A percentile compares a stretch with the other conserved stretches of the same genome.
These are phyloP conservation scores for Mormyrus proboscirostris DNA, from an alignment of 2,797 vertebrate species.

Conservation along the genomic window DNA sequence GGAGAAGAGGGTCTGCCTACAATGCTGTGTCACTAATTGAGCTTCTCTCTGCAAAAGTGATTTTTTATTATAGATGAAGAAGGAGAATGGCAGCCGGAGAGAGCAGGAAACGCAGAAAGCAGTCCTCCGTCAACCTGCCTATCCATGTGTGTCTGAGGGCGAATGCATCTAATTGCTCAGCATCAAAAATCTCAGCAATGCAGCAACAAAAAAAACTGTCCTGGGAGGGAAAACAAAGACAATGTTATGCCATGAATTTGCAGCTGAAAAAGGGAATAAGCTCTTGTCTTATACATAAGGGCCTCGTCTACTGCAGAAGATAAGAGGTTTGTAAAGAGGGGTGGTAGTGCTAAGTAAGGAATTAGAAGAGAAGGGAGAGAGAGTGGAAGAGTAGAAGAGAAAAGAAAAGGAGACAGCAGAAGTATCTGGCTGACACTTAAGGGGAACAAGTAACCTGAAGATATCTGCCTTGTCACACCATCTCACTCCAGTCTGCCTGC, in stretches of 20 bases:
- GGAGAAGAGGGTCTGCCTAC: constrained; percentile 2
- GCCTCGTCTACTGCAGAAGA: not conserved
- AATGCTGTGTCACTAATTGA: constrained; percentile 19
- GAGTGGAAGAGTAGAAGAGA: not conserved
- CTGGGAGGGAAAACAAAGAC: constrained; percentile 2
- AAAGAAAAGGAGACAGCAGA: not conserved
- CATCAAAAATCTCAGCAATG: constrained; percentile 9
- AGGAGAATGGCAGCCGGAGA: not conserved
- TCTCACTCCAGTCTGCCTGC: not conserved
- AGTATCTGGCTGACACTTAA: not conserved
- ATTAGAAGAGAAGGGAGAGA: not conserved
- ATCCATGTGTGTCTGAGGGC: not conserved
- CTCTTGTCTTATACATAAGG: not conserved
- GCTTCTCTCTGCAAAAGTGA: not conserved
- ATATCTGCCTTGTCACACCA: not conserved
- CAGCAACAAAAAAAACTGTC: not conserved
- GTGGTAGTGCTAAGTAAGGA: not conserved
- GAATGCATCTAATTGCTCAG: constrained; percentile 4
- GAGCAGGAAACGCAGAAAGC: not conserved
- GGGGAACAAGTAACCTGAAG: not conserved
- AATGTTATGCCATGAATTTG: not conserved
- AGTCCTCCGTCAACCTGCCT: constrained; percentile 7
- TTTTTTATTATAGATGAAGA: not conserved
- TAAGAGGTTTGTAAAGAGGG: not conserved
- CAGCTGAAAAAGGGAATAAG: not conserved